A percentile compares a stretch with the other conserved stretches of the same genome.
phyloP scores from a whole-genome alignment of 2,888 invertebrate species.

The Salpingus planirostris region DNA sequence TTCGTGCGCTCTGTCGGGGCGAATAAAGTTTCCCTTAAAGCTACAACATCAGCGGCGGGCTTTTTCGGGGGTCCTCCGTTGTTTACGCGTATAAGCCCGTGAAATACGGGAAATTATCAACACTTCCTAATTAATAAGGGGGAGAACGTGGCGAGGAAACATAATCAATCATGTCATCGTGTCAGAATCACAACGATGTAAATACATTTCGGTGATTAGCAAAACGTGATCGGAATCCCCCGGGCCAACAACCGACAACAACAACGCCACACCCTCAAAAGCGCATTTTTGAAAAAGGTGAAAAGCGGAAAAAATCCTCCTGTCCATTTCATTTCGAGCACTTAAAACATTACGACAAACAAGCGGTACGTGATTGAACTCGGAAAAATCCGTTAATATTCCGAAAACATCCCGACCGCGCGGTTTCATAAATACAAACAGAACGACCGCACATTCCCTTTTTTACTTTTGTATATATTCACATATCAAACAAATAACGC shows the following conservation, averaged over 20 bases:
- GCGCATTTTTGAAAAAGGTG: no score
- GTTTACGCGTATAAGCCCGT: background rate
- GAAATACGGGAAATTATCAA: constrained; percentile 8
- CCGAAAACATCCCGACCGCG: constrained; percentile 6
- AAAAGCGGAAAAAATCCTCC: no score
- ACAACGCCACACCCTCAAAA: no score
- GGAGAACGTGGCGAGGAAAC: constrained; percentile 5
- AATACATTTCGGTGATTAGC: constrained; percentile 15
- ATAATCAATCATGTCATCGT: constrained; percentile 11
- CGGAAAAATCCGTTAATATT: constrained; percentile 4
- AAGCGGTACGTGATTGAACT: no score
- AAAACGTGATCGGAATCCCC: constrained; percentile 10
- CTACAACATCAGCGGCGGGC: background rate
- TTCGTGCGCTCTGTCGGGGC: background rate
- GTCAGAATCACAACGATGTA: constrained; percentile 11
- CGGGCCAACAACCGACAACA: no score
- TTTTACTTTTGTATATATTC: no score
- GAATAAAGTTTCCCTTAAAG: background rate
- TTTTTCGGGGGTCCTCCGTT: background rate
- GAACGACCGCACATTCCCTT: constrained; percentile 1
- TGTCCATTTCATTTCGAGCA: no score
- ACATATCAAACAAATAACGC: constrained; percentile 10
- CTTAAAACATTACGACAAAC: no score
- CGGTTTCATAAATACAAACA: constrained; percentile 13
- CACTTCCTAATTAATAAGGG: constrained; percentile 11